Conservation (phyloP, 2,113 vertebrate genomes). For the Dipodomys merriami region DNA sequence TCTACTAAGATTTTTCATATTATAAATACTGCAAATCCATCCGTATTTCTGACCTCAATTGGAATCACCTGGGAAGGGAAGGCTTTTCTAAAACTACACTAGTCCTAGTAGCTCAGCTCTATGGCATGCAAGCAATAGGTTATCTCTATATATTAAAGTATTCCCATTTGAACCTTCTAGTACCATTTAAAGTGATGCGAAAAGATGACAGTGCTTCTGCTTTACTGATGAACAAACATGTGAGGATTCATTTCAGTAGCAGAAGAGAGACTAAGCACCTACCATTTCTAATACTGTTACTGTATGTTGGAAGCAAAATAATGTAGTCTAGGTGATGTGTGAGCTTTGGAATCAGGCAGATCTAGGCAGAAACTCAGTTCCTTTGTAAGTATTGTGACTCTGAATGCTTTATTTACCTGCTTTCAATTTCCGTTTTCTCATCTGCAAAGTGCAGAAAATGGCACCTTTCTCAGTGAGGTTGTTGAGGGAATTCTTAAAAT, state of each 20-base stretch:
- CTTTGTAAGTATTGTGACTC: not conserved
- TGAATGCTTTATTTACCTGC: constrained; percentile 10
- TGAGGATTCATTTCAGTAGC: not conserved
- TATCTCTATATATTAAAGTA: not conserved
- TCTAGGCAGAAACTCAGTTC: not conserved
- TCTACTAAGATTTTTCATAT: too few species aligned
- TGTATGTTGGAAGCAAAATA: not conserved
- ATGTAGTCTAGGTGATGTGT: not conserved
- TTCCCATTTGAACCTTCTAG: not conserved
- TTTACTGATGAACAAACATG: not conserved
- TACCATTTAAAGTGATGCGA: not conserved
- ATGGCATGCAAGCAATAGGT: not conserved
- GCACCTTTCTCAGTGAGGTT: not conserved
- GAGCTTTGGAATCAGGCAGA: constrained; percentile 31
- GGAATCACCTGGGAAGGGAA: not conserved
- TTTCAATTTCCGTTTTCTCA: constrained; percentile 40
- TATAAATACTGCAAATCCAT: not conserved
- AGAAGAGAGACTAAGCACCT: not conserved
- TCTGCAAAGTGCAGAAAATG: not conserved
- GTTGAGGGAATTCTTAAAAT: constrained; percentile 28
- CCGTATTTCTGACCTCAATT: not conserved
- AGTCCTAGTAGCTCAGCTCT: not conserved
- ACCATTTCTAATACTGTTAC: not conserved
- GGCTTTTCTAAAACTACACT: not conserved
- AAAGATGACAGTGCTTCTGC: not conserved